These are phyloP conservation scores for Amphilophus citrinellus DNA, from an alignment of 2,113 vertebrate species.

Conservation along the genomic window DNA sequence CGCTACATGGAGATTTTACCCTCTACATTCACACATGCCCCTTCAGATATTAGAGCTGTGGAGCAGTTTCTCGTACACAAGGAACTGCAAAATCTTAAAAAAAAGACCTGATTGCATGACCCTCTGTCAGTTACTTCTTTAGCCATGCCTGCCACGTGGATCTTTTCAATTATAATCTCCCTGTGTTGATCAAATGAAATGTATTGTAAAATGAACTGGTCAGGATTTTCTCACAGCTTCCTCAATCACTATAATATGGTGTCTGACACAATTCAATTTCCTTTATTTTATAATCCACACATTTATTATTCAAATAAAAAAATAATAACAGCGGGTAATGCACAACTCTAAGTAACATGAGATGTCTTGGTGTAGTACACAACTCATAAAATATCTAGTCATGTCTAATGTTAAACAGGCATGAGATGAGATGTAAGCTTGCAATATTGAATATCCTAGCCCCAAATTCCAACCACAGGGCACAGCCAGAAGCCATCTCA, in stretches of 20 bases:
- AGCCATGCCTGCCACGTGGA: slow-evolving; percentile 24
- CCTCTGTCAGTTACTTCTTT: neutral
- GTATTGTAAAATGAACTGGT: slow-evolving; percentile 22
- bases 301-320: neutral
- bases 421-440: neutral
- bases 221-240: slow-evolving; percentile 21
- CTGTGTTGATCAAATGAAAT: slow-evolving; percentile 50
- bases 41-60: slow-evolving; percentile 14
- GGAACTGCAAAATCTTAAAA: slow-evolving; percentile 3
- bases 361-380: neutral
- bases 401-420: neutral
- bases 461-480: slow-evolving; percentile 24
- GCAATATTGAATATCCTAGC: slow-evolving; percentile 12
- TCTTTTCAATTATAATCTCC: slow-evolving; percentile 49
- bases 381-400: neutral
- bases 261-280: neutral
- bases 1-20: slow-evolving; percentile 28
- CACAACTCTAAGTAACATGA: neutral
- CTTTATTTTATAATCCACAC: neutral
- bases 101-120: slow-evolving; percentile 24
- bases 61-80: neutral
- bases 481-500: slow-evolving; percentile 21
- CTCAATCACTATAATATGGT: neutral
- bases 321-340: neutral
- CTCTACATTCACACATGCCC: slow-evolving; percentile 41